Evolutionary conservation across 2,797 vertebrate genomes (phyloP), one percentile per base, ranked within the genome.

Genomic region (Sebastes dallii): DNA sequence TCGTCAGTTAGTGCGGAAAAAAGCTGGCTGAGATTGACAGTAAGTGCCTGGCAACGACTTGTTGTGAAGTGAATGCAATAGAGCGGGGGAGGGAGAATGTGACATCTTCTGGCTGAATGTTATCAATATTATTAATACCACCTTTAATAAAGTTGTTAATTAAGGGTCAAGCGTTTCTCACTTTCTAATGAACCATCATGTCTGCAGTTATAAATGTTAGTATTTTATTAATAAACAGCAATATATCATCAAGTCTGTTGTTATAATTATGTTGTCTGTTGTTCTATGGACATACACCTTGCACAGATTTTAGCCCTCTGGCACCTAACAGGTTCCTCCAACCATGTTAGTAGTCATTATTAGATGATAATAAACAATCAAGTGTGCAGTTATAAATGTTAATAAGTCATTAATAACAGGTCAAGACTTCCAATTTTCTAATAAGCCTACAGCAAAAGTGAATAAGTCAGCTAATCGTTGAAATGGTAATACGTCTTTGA

Each of bases 131-230:
- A 16, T 42, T 0, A 42, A 42, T 42, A 42, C 0, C 14, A 42
- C 39, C 39, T 42, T 42, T 42, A 42, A 42, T 42, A 42, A 42
- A 42, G 14, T 16, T 42, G 39, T 42, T 42, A 42, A 42, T 42
- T 0, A 42, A 42, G 0, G 14, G 14, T 42, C 39, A 0, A 42
- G 39, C 6, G 3, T 42, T 42, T 42, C 39, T 42, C 39, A 42
- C 39, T 42, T 42, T 42, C 39, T 7, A 42, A 42, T 42, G 39
- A 42, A 42, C 39, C 39, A 42, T 42, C 39, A 42, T 24, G 32
- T 24, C 24, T 42, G 64, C 24, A 20, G 64, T 39, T 29, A 46
- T 29, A 46, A 50, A 42, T 42, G 14, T 16, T 42, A 3, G 39
- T 42, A 0, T 42, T 0, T 16, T 0, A 42, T 42, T 42, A 42